Conservation (phyloP, 2,797 vertebrate species). For the Pterois miles region DNA sequence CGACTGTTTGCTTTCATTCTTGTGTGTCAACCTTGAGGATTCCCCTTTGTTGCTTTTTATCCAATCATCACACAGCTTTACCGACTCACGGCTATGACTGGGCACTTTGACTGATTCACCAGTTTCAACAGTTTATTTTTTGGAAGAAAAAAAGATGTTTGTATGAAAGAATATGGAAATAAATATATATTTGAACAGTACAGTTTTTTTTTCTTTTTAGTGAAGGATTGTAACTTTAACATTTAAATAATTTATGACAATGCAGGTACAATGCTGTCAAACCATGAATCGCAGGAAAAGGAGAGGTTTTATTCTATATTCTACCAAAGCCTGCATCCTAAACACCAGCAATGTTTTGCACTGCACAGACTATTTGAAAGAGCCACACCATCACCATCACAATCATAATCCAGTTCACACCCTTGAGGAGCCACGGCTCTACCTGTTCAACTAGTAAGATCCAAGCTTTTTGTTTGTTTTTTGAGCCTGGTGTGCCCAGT, state of each 20-base stretch:
- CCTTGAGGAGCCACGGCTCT: not conserved
- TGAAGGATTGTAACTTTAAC: not conserved
- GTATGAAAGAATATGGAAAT: slow-evolving; percentile 77
- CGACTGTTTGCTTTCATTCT: slow-evolving; percentile 20
- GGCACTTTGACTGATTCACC: slow-evolving; percentile 71
- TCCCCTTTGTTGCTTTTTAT: slow-evolving; percentile 43
- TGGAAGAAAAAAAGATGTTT: slow-evolving; percentile 65
- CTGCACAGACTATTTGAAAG: too few species aligned
- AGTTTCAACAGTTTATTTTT: slow-evolving; percentile 72
- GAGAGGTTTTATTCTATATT: not conserved
- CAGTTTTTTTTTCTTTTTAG: slow-evolving; percentile 26
- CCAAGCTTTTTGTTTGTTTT: slow-evolving; percentile 25
- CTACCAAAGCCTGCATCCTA: not conserved
- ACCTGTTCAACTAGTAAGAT: slow-evolving; percentile 31
- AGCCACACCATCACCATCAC: slow-evolving; percentile 1
- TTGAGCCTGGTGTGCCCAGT: too few species aligned
- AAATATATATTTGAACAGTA: slow-evolving; percentile 81
- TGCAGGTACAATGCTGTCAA: not conserved
- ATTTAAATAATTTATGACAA: not conserved
- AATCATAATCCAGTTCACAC: not conserved
- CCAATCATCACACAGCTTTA: slow-evolving; percentile 70
- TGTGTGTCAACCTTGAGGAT: slow-evolving; percentile 47
- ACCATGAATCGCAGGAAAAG: not conserved
- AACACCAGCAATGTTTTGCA: not conserved
- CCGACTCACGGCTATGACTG: slow-evolving; percentile 56